Evolutionary conservation across 2,113 vertebrate species (phyloP).

Genomic region (Dendrocopos noguchii): DNA sequence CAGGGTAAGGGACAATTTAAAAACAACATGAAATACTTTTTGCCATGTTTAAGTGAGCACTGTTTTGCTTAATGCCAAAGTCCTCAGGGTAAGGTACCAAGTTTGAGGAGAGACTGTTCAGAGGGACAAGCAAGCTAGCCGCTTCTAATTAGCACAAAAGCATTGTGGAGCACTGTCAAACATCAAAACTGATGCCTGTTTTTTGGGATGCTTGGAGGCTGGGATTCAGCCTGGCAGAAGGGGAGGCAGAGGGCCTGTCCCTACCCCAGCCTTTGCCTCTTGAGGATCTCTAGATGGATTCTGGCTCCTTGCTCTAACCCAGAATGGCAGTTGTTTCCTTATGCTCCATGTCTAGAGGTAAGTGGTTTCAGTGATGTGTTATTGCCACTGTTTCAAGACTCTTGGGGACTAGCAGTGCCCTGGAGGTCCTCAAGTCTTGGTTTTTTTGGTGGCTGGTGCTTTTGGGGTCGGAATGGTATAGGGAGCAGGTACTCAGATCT

Average conservation of each 20-base stretch:
- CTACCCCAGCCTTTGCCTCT: not conserved
- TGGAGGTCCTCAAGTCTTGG: not conserved
- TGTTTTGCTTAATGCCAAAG: not conserved
- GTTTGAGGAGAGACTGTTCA: not conserved
- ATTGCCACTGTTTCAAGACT: not conserved
- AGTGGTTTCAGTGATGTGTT: not conserved
- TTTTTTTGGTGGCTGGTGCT: not conserved
- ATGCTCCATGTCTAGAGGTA: not conserved
- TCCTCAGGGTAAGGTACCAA: not conserved
- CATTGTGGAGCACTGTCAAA: not conserved
- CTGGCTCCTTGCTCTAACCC: not conserved
- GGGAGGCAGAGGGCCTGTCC: not conserved
- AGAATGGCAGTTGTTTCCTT: not conserved
- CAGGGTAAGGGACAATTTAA: not conserved
- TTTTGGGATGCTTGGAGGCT: not conserved
- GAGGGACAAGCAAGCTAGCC: not conserved
- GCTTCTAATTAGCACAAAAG: not conserved
- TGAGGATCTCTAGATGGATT: not conserved
- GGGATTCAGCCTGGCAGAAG: not conserved
- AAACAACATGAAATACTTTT: not conserved
- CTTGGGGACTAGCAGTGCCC: not conserved
- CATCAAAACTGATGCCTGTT: not conserved
- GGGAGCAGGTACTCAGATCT: not conserved
- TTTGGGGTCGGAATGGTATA: not conserved
- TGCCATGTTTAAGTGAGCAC: not conserved